Base-by-base conservation (phyloP, 2,888 invertebrate species). In the Dynastes maya region DNA sequence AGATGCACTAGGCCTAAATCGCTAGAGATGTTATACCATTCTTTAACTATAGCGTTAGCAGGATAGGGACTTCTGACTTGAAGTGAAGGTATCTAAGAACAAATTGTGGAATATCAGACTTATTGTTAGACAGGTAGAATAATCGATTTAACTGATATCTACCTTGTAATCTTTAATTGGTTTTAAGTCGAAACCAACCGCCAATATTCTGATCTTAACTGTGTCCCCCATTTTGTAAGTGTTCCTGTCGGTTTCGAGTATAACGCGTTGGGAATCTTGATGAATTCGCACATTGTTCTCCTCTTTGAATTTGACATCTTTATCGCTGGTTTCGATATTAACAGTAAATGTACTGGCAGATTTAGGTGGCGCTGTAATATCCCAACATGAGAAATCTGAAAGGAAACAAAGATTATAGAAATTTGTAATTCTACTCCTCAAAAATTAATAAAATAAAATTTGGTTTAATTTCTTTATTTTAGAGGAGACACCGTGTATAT, bases 1-100 rank as follows among this genome's bases (percentile, higher is more conserved):
- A 88, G 79, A 77, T 93, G 93, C 0, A 90, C 91, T 71, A 94
- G 86, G 2, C 94, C 94, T 29, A 91, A 89, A 79, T 92, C 89
- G 0, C 92, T 91, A 61, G 90, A 90, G 2, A 92, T 88, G 68
- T 91, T 90, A 32, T 88, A 88, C 94, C 94, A 95, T 82, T 93
- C 91, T 0, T 91, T 91, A 0, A 93, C 92, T 4, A 92, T 90
- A 0, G 92, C 90, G 1, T 92, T 92, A 0, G 90, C 88, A 0
- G 94, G 94, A 82, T 93, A 93, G 92, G 67, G 68, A 8, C 68
- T 68, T 40, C 49, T 67, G 16, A 76, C 6, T 61, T 22, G 9
- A 40, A 74, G 40, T 13, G 22, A 37, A 16, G 45, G 9, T 13
- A 67, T 27, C 65, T 76, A 55, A 16, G 32, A 65, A 67, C 5